A percentile compares a stretch with the other conserved stretches of the same genome.
These are phyloP conservation scores for Sialis fuliginosa DNA, from an alignment of 2,888 invertebrate genomes.

Conservation along the genomic window DNA sequence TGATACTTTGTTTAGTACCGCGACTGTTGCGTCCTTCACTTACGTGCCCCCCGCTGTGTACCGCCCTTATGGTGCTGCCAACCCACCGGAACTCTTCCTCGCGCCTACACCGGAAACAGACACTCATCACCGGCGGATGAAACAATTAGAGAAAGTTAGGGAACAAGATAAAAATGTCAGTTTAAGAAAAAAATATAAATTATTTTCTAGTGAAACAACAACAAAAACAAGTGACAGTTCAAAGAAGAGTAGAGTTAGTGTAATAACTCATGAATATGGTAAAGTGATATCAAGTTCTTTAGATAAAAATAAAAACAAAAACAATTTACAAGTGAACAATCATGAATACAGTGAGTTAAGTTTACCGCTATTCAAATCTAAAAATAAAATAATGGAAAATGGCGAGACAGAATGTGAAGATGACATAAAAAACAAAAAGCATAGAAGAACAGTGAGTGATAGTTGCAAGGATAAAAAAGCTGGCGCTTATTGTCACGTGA, in stretches of 20 bases:
- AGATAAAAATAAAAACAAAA: constrained; percentile 11
- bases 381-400: constrained; percentile 13
- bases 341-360: constrained; percentile 20
- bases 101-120: constrained; percentile 39
- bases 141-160: constrained; percentile 36
- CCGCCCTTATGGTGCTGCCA: constrained; percentile 21
- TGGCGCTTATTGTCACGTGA: constrained; percentile 43
- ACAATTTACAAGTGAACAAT: constrained; percentile 6
- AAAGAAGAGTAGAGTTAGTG: constrained; percentile 4
- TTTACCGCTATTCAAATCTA: constrained; percentile 23
- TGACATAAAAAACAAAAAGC: constrained; percentile 22
- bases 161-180: constrained; percentile 41
- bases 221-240: constrained; percentile 2
- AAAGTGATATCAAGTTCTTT: not conserved
- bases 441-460: constrained; percentile 43
- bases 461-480: constrained; percentile 36
- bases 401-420: constrained; percentile 1
- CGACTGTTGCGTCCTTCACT: constrained; percentile 55
- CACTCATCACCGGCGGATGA: constrained; percentile 40
- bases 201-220: constrained; percentile 23
- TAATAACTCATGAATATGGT: constrained; percentile 12
- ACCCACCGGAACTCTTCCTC: constrained; percentile 26
- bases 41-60: constrained; percentile 40
- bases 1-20: constrained; percentile 50
- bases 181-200: constrained; percentile 45